Conservation (phyloP, 2,113 vertebrate genomes). For the Glareola pratincola region DNA sequence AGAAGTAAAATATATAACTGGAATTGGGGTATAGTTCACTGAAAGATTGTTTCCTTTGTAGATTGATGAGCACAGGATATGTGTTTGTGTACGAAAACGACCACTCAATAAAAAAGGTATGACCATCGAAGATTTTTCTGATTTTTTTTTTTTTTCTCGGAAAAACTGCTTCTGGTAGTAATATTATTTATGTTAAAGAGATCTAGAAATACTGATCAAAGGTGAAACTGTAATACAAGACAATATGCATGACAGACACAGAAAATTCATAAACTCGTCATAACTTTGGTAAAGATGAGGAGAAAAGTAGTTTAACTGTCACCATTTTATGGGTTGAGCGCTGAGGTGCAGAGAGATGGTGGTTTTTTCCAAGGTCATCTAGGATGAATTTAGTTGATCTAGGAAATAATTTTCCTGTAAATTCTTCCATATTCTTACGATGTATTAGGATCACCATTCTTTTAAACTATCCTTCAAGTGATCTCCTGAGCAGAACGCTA, state of each 20-base stretch:
- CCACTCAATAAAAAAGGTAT: constrained; percentile 97
- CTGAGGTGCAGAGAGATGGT: neutral
- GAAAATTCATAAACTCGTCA: neutral
- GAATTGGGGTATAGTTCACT: neutral
- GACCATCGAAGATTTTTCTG: neutral
- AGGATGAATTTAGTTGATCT: neutral
- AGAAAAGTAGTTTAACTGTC: neutral
- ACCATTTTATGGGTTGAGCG: neutral
- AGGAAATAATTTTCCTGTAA: neutral
- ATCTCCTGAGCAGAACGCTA: neutral
- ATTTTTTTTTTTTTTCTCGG: neutral
- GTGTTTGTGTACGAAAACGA: constrained; percentile 94
- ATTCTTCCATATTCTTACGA: neutral
- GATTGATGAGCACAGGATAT: constrained; percentile 99
- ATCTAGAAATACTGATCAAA: neutral
- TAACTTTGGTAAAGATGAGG: neutral
- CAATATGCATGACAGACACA: neutral
- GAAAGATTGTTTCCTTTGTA: constrained; percentile 45
- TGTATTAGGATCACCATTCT: neutral
- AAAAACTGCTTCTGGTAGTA: neutral
- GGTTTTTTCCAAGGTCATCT: neutral
- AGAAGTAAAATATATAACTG: neutral
- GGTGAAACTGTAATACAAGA: neutral
- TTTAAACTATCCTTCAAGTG: neutral
- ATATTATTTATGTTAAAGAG: neutral